Base-by-base conservation (phyloP, 2,797 vertebrate genomes). In the Rhinella marina region DNA sequence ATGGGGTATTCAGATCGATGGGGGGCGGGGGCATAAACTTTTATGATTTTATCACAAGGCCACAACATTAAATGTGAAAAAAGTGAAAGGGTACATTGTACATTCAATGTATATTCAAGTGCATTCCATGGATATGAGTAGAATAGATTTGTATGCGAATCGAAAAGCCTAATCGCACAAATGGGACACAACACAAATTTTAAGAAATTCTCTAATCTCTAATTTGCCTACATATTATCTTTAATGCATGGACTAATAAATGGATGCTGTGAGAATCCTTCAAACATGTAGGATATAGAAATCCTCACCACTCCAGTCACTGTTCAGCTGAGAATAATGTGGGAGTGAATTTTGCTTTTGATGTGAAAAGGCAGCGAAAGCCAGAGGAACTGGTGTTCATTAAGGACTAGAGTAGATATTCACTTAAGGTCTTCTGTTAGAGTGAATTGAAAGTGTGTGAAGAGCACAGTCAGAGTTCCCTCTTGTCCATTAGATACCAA, bases 341-440 rank as follows among this genome's bases (percentile, higher is more conserved):
- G 82, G 19, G 73, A 88, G 82, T 76, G 70, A 50, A 70, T 85
- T 85, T 56, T 56, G 68, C 73, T 11, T 87, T 87, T 88, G 77
- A 88, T 81, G 82, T 85, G 41, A 50, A 62, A 56, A 80, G n/a
- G 70, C 56, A n/a, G 72, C 21, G 75, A 81, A 32, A 50, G 75
- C 61, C 29, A 61, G 48, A 87, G 72, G 81, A 81, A 73, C 54
- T 52, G 41, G 59, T 57, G 29, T 83, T 76, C 77, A 88, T 73
- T 81, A 72, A 32, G 84, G 52, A 61, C 41, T 14, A 62, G 50
- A 66, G 87, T 62, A 72, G 84, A 66, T 82, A 54, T n/a, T 88
- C 32, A 48, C 82, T 70, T 78, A 52, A 21, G 70, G 64, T 68
- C 64, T 73, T 21, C 70, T 73, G 8, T 48, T 75, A n/a, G 6